These are phyloP conservation scores for Clarias gariepinus DNA, from an alignment of 2,113 vertebrate genomes.

Conservation along the genomic window DNA sequence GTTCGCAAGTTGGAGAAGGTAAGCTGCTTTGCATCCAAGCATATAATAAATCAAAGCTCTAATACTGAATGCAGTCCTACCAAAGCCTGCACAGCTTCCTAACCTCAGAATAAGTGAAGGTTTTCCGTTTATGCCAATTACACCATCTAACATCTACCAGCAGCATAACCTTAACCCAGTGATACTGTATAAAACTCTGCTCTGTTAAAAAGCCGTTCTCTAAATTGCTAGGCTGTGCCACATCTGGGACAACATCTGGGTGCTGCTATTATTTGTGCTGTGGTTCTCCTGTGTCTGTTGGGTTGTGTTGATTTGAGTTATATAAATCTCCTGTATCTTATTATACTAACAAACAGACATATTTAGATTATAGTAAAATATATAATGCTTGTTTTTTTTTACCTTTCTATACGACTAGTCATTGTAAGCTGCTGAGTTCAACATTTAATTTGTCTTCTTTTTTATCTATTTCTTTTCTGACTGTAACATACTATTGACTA, in stretches of 20 bases:
- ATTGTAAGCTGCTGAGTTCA: neutral
- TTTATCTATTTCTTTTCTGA: neutral
- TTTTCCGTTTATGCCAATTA: slow-evolving; percentile 11
- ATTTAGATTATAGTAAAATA: neutral
- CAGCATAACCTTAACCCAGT: slow-evolving; percentile 7
- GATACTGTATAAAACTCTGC: neutral
- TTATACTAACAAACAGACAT: slow-evolving; percentile 18
- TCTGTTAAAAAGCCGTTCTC: slow-evolving; percentile 1
- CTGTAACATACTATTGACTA: slow-evolving; percentile 15
- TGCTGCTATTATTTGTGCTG: neutral
- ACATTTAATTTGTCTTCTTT: slow-evolving; percentile 16
- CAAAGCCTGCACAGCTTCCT: slow-evolving; percentile 24
- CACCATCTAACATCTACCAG: slow-evolving; percentile 14
- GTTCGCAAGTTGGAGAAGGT: slow-evolving; percentile 60
- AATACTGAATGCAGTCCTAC: slow-evolving; percentile 1
- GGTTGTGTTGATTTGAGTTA: neutral
- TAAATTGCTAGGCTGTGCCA: slow-evolving; percentile 3
- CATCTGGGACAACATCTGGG: neutral
- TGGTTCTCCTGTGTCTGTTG: neutral
- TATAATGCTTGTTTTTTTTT: neutral
- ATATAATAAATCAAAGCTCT: slow-evolving; percentile 33
- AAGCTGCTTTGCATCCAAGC: slow-evolving; percentile 59
- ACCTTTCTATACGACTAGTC: neutral
- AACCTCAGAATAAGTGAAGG: slow-evolving; percentile 1
- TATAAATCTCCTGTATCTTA: neutral